Percentiles rank a stretch among this genome's conserved stretches.
These are phyloP conservation scores for Macrotus californicus DNA, from an alignment of 2,113 vertebrate genomes.

Conservation along the genomic window DNA sequence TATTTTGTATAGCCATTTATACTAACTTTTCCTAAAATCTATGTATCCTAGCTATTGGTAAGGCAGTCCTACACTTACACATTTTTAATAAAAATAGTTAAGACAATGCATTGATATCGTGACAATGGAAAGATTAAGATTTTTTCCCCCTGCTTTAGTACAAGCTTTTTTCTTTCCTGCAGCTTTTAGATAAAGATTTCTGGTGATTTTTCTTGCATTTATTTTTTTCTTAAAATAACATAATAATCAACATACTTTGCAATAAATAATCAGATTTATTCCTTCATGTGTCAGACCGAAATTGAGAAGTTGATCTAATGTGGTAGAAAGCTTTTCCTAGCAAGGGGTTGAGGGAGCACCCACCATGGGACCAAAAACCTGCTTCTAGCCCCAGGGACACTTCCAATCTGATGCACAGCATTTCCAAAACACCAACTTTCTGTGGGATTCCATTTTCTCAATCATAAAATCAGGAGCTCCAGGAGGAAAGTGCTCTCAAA, in stretches of 20 bases:
- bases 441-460: not conserved
- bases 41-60: not conserved
- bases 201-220: not conserved
- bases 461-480: not conserved
- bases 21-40: not conserved
- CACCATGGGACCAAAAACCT: not conserved
- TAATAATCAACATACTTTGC: not conserved
- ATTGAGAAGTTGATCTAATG: not conserved
- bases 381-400: not conserved
- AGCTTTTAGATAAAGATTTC: not conserved
- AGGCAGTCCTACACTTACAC: not conserved
- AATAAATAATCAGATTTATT: not conserved
- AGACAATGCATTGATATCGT: not conserved
- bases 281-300: not conserved
- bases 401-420: rapidly evolving
- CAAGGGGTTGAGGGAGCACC: not conserved
- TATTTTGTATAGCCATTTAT: not conserved
- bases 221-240: not conserved
- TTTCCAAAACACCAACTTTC: not conserved
- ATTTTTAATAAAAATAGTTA: not conserved
- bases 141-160: not conserved
- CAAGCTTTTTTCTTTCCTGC: not conserved
- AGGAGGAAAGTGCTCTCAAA: not conserved
- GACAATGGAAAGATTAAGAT: not conserved
- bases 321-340: not conserved